Percentiles rank a stretch among this genome's conserved stretches.
Evolutionary conservation across 2,888 invertebrate species (phyloP).

Genomic region (Lycophotia porphyrea): DNA sequence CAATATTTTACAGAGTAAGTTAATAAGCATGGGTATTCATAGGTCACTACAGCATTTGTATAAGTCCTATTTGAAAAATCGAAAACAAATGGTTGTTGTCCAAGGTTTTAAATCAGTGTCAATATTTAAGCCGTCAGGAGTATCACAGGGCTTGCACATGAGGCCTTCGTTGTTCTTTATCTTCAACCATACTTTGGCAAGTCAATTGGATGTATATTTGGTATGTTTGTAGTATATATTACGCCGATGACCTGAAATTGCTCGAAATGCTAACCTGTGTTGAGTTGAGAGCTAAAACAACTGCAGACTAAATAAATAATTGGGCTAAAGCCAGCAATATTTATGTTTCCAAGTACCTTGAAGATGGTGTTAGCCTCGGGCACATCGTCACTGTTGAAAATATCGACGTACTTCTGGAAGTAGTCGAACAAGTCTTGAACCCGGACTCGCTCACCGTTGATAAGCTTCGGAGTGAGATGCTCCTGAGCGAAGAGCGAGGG

Average conservation of each 20-base stretch:
- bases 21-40: neutral
- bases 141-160: neutral
- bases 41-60: neutral
- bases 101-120: neutral
- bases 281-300: neutral
- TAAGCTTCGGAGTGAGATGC: slow-evolving; percentile 97
- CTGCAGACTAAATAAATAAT: neutral
- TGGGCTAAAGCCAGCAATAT: neutral
- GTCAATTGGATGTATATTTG: neutral
- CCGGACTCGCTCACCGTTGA: slow-evolving; percentile 97
- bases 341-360: slow-evolving; percentile 81
- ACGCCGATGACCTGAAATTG: neutral
- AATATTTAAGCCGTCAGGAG: neutral
- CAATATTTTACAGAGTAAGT: neutral
- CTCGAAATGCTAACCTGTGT: neutral
- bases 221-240: no score
- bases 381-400: slow-evolving; percentile 98
- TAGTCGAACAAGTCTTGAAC: slow-evolving; percentile 97
- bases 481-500: slow-evolving; percentile 96
- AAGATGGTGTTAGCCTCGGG: slow-evolving; percentile 99
- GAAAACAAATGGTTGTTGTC: neutral
- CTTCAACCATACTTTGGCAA: neutral
- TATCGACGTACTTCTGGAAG: slow-evolving; percentile 98
- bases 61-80: neutral
- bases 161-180: neutral